Base-by-base conservation (phyloP, 2,888 invertebrate species). In the Laspeyria flexula region DNA sequence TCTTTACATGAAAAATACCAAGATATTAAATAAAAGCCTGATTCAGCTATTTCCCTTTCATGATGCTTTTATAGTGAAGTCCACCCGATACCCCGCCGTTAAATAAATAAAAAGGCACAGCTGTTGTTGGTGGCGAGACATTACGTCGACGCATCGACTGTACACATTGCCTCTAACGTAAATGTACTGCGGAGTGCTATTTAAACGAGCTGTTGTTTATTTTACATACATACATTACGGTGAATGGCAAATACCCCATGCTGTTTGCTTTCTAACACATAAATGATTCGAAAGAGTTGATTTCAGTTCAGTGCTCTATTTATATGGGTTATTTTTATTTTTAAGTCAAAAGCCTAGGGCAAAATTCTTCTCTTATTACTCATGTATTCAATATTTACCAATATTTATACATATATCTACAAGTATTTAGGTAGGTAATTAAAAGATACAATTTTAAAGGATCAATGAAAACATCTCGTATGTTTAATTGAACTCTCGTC, bases 121-220 rank as follows among this genome's bases (percentile, higher is more conserved):
- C 55, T 55, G 60, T 43, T 41, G 43, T 40, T 27, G 43, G 25
- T 13, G 33, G 41, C 25, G 45, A 38, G 43, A 47, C 25, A 47
- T 56, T 6, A 25, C 1, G 25, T 25, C 25, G 25, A 41, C 31
- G 55, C 13, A n/a, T n/a, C 46, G 41, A 43, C 44, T 18, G 35
- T 53, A 71, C 70, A 68, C 63, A 60, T 60, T 63, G 62, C 71
- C 50, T 54, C 43, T 53, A 51, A 60, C 67, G 70, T 73, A 75
- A 76, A 81, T 75, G 71, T 65, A 75, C 63, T 77, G 75, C 75
- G 47, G 55, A 83, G 79, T 81, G 81, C 67, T 61, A 68, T 61
- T 61, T 43, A 46, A 61, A 62, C 43, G 31, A 30, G 39, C 30
- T 18, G 37, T 34, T 54, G 69, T 75, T 74, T 78, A 75, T 81